Evolutionary conservation across 2,797 vertebrate species (phyloP), one percentile per base, ranked within the genome.

Genomic region (Chelon labrosus): DNA sequence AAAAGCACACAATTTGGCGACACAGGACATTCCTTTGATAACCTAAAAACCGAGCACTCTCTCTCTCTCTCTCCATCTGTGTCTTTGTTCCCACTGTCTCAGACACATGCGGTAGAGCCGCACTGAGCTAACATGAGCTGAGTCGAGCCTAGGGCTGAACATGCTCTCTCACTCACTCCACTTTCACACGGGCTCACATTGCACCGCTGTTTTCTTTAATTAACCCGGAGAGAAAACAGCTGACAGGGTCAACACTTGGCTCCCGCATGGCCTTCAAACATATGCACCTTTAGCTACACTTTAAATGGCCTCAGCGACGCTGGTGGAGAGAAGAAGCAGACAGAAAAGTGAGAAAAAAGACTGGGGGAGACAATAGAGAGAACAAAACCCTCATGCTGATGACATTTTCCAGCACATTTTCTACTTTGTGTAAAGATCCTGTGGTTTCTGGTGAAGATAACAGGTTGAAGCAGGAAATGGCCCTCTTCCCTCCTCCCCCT

Each of bases 141-240:
- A 88, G 85, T 87, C 76, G 84, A 91, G 92, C 85, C 86, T n/a
- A 54, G 84, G 70, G 79, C 88, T 74, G 82, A 91, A 85, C 81
- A 72, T 73, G 49, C 88, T 86, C 88, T 74, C 85, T 87, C 87
- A 39, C 90, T 89, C 78, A 63, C 87, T 89, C 77, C 86, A 85
- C 91, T 93, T 94, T 95, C 92, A 93, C 93, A 94, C 90, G 84
- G 91, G 92, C 89, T 94, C 91, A 88, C 80, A 71, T 92, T 91
- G 91, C 93, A 91, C 88, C 50, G 86, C 91, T 94, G 93, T 93
- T 95, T 93, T 94, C 93, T 94, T 94, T 95, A 95, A 95, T 95
- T 95, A 95, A 94, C 94, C 94, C 94, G 9, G 90, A 82, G 94
- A 95, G 93, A 94, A 91, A 92, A 91, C 89, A 91, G 90, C 91